Percentiles rank a stretch among this genome's conserved stretches.
phyloP scores from a whole-genome alignment of 35 echinoderm and acorn worm species.

The Holothuria glaberrima region DNA sequence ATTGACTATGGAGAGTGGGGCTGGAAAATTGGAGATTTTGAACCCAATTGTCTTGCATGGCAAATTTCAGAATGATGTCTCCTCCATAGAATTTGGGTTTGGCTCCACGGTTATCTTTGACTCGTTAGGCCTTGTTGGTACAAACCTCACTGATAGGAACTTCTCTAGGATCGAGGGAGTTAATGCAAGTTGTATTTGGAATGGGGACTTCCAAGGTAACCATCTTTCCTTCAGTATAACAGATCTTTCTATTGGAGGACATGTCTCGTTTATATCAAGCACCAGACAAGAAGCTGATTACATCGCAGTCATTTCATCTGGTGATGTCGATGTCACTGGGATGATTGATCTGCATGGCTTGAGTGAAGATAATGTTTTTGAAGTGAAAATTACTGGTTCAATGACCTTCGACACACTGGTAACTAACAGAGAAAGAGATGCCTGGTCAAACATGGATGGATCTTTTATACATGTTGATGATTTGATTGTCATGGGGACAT shows the following conservation, averaged over 20 bases:
- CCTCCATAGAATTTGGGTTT: background rate
- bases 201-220: conserved; percentile 42
- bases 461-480: conserved; percentile 64
- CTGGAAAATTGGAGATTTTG: conserved; percentile 17
- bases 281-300: conserved; percentile 45
- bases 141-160: conserved; percentile 22
- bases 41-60: conserved; percentile 33
- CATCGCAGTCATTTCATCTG: conserved; percentile 17
- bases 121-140: conserved; percentile 28
- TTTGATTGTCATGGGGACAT: conserved; percentile 55
- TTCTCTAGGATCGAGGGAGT: conserved; percentile 54
- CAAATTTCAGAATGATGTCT: background rate
- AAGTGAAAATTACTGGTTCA: conserved; percentile 46
- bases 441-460: conserved; percentile 39
- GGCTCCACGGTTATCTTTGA: conserved; percentile 63
- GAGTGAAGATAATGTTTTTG: background rate
- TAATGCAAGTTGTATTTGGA: conserved; percentile 34
- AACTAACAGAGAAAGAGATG: background rate
- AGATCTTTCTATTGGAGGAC: conserved; percentile 50
- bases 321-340: conserved; percentile 42
- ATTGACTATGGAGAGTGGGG: background rate
- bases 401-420: conserved; percentile 47
- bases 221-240: conserved; percentile 60
- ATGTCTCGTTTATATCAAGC: conserved; percentile 59
- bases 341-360: conserved; percentile 53